Evolutionary conservation across 2,888 invertebrate genomes (phyloP).

Genomic region (Cybosia mesomella): DNA sequence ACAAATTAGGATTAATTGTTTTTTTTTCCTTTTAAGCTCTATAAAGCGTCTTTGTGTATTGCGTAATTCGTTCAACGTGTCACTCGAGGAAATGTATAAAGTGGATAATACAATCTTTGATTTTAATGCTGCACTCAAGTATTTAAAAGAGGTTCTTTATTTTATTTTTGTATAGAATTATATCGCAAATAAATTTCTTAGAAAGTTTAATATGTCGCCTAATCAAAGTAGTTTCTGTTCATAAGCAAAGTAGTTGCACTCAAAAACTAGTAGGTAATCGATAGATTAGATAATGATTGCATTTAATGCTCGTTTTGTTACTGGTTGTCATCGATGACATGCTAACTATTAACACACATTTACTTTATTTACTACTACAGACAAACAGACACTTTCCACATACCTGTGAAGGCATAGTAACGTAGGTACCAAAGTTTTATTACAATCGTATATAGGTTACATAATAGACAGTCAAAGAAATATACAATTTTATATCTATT

Average conservation of each 20-base stretch:
- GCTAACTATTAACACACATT: neutral
- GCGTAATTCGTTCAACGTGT: slow-evolving; percentile 79
- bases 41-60: slow-evolving; percentile 76
- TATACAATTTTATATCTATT: no score
- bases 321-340: slow-evolving; percentile 50
- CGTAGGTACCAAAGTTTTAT: no score
- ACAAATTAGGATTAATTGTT: slow-evolving; percentile 87
- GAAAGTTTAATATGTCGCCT: neutral
- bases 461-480: no score
- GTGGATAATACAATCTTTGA: slow-evolving; percentile 54
- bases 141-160: neutral
- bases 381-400: no score
- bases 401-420: no score
- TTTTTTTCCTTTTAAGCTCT: slow-evolving; percentile 80
- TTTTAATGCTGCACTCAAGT: slow-evolving; percentile 17
- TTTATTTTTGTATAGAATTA: neutral
- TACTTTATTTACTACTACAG: neutral
- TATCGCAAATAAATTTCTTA: neutral
- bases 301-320: slow-evolving; percentile 52
- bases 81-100: slow-evolving; percentile 68
- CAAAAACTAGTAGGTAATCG: slow-evolving; percentile 49
- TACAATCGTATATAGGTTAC: no score
- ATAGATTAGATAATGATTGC: slow-evolving; percentile 63
- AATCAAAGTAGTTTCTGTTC: neutral
- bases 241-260: slow-evolving; percentile 36